Evolutionary conservation across 35 echinoderm and acorn worm species (phyloP), one percentile per base, ranked within the genome.

Genomic region (Apostichopus californicus): DNA sequence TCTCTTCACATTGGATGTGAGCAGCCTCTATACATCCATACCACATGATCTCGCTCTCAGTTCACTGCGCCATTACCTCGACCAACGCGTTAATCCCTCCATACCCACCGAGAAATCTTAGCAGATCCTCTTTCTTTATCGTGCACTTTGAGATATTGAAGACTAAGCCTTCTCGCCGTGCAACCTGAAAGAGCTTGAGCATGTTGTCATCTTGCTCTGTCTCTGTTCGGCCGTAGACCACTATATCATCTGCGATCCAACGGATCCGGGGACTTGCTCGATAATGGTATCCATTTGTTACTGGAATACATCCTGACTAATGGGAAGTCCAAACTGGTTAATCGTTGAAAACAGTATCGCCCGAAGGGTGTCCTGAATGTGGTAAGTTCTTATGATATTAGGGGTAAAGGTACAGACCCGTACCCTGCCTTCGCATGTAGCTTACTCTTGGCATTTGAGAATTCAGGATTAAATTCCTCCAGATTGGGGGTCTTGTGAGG

Each of bases 211-310:
- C 80, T 63, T 94, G 93, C 28, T 94, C 90, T 26, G 56, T 78
- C 66, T 91, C 93, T 12, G 61, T 78, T 56, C 86, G 53, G 52
- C 91, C 95, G 55, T 82, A 94, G 9, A 94, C 80, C 14, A 52
- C 92, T 71, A 96, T 88, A 61, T 96, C 89, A 68, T 96, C 92
- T 24, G 92, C 95, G 57, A 96, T 96, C 95, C 78, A 5, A 96
- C 89, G 72, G 88, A 91, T 23, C 95, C 95, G 52, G 92, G 88
- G 17, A 93, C 63, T 64, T 96, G 89, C 8, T 93, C 58, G 64
- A 80, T 92, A 56, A 94, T 94, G 18, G 56, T 10, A 73, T 94
- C 92, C 93, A 93, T 94, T 14, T 78, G 73, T 66, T 91, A 61
- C 34, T 92, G 92, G 80, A 95, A 95, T 14, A 93, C 88, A 57